Conservation (phyloP, 2,888 invertebrate species). For the Aspidiotus destructor region DNA sequence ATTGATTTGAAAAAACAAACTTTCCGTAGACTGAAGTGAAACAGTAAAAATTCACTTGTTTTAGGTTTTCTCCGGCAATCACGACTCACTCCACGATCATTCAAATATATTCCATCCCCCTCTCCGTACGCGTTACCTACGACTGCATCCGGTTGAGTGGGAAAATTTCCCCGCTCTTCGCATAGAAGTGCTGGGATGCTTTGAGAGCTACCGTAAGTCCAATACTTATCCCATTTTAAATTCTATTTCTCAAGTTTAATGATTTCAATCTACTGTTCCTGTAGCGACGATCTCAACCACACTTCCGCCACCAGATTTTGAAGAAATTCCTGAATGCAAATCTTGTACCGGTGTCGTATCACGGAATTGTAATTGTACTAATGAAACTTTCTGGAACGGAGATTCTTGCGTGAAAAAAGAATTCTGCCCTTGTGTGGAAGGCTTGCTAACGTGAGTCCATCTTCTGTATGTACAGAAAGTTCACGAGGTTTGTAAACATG, state of each 20-base stretch:
- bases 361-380: slow-evolving; percentile 43
- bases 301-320: no score
- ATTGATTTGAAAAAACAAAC: not conserved
- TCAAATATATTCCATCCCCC: slow-evolving; percentile 61
- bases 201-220: slow-evolving; percentile 56
- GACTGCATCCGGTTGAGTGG: slow-evolving; percentile 64
- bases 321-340: no score
- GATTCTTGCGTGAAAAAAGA: slow-evolving; percentile 57
- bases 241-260: not conserved
- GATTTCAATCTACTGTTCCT: no score
- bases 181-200: slow-evolving; percentile 70
- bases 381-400: slow-evolving; percentile 61
- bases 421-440: slow-evolving; percentile 69
- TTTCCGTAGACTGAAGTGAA: not conserved
- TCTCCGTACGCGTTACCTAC: slow-evolving; percentile 60
- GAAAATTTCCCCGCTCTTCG: slow-evolving; percentile 61
- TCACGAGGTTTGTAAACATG: no score
- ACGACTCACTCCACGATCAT: slow-evolving; percentile 52
- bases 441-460: slow-evolving; percentile 51
- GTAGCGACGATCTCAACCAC: no score
- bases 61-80: slow-evolving; percentile 61
- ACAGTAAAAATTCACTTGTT: slow-evolving; percentile 7
- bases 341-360: slow-evolving; percentile 40
- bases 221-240: not conserved
- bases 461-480: not conserved